Base-by-base conservation (phyloP, 2,888 invertebrate genomes). In the Epistrophella euchroma region DNA sequence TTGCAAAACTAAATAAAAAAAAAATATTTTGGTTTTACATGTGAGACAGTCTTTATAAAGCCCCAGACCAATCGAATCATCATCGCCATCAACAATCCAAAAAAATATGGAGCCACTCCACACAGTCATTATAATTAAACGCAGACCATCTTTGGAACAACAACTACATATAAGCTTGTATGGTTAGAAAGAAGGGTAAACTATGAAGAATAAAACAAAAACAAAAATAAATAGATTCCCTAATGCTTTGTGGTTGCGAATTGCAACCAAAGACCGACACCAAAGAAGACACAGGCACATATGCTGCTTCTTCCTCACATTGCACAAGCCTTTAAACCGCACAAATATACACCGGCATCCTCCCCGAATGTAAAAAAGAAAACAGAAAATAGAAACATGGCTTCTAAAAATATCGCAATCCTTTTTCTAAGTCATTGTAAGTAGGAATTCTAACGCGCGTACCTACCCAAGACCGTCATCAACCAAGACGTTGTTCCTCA, bases 371-470 rank as follows among this genome's bases (percentile, higher is more conserved):
- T 37, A 50, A 47, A 35, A 43, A 25, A 35, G 22, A 70, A 43
- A 64, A 28, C 22, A 4, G 13, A 4, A 52, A 72, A 68, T 50
- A 45, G 58, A 75, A 68, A 50, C 66, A 58, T 56, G 58, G n/a
- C 56, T 73, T 81, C 86, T 86, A 86, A 82, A 86, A 86, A 86
- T 86, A 86, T 43, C 82, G 86, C 73, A 86, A 86, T 86, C 82
- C 86, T 77, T 86, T 84, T 86, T 86, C 86, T 86, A 82, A 86
- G 73, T 77, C 81, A 82, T 82, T 82, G 86, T 73, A 86, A 82
- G 82, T 82, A n/a, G n/a, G n/a, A n/a, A 43, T 76, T 77, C 62
- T 76, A 77, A 85, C 85, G 75, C 64, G 80, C 64, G 43, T 80
- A 73, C 56, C 37, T 76, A 71, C 55, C 74, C 72, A 76, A 85